Evolutionary conservation across 2,888 invertebrate species (phyloP), one percentile per base, ranked within the genome.

Genomic region (Epicampocera succincta): DNA sequence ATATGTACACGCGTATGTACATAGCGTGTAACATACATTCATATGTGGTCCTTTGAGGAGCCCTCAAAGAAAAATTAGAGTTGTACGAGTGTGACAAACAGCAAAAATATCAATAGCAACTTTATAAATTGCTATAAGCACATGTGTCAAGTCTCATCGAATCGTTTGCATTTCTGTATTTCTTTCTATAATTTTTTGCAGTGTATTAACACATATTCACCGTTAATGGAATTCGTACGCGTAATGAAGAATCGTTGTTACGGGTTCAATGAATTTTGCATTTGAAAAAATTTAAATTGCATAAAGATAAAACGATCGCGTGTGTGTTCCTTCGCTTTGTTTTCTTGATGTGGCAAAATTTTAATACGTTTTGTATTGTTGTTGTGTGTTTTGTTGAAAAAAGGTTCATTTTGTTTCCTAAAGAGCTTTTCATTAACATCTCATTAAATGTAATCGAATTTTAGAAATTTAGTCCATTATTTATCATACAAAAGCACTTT

Each of bases 401-500:
- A 29, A 58, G 11, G 1, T 48, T 65, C 54, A 74, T 74, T 56
- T 46, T 54, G 44, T 65, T 46, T 56, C 25, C 17, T 15, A 48
- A n/a, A 17, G 11, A 63, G 17, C 11, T 52, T 52, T 9, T 21
- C 50, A 25, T 66, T 66, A 33, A 38, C n/a, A 54, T 73, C 19
- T 25, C 54, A 65, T 73, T 73, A 42, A 13, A 44, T 48, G 9
- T 54, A 17, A 17, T 11, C 13, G 33, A 46, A 25, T n/a, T 60
- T 60, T 58, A 66, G 46, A 56, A 74, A 56, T 46, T 29, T 46
- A 21, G 46, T 58, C 33, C 44, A 33, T 69, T 54, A 25, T 56
- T 46, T 46, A n/a, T 63, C 29, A 48, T 56, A 40, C 11, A 63
- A 65, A 21, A 74, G 65, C 65, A 58, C 65, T 17, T 75, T 13